phyloP scores from a whole-genome alignment of 2,797 vertebrate species.

The Anolis apletophallus region DNA sequence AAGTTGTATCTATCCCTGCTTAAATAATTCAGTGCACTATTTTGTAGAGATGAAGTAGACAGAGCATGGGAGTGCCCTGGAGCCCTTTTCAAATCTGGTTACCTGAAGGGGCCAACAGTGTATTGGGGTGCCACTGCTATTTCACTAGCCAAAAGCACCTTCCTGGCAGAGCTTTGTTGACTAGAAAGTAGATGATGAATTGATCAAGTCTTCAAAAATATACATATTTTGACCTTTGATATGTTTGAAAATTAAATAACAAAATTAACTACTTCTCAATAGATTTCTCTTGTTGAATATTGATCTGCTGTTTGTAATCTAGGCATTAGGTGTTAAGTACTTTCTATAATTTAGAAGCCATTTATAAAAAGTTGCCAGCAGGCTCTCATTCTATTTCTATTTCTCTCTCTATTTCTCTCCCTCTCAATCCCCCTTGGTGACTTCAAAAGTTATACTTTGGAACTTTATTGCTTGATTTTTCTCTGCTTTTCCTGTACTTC shows the following conservation, averaged over 20 bases:
- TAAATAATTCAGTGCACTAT: no score
- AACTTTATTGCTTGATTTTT: slow-evolving; percentile 7
- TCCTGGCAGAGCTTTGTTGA: no score
- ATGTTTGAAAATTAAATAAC: background rate
- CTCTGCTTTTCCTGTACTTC: slow-evolving; percentile 31
- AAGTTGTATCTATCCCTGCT: no score
- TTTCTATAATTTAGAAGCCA: background rate
- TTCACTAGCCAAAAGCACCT: no score
- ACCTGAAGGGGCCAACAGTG: no score
- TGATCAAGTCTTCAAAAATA: background rate
- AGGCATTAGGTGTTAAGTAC: background rate
- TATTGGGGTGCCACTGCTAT: no score
- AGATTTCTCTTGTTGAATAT: background rate
- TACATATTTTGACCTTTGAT: background rate
- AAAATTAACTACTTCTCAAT: background rate
- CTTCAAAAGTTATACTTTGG: background rate
- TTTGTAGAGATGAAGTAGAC: no score
- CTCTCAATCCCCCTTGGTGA: no score
- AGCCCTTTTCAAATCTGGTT: no score
- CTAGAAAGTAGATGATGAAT: background rate
- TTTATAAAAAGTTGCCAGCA: background rate
- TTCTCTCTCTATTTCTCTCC: no score
- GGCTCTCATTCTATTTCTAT: no score
- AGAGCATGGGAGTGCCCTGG: no score
- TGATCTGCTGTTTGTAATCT: background rate